Base-by-base conservation (phyloP, 2,888 invertebrate species). In the Carabus problematicus region DNA sequence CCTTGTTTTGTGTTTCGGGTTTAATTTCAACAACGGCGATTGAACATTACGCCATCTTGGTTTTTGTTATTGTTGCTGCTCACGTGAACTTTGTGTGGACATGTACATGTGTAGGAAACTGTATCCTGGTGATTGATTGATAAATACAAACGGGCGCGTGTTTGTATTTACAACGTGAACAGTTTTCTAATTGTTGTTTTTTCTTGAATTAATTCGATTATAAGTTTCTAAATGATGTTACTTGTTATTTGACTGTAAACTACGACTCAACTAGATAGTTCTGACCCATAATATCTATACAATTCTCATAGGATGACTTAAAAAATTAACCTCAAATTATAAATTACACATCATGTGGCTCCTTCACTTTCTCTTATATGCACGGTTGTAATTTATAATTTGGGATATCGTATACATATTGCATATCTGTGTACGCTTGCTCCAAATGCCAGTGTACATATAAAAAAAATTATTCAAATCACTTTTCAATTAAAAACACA, bases 361-460 rank as follows among this genome's bases (percentile, higher is more conserved):
- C n/a, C 42, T 52, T 29, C 19, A 52, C n/a, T n/a, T n/a, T n/a
- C n/a, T n/a, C n/a, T n/a, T n/a, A n/a, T n/a, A n/a, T n/a, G n/a
- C n/a, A n/a, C n/a, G 1, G 18, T 55, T 47, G 40, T 47, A 66
- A 66, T 59, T 66, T 58, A 66, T 66, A 45, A 59, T 49, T 49
- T 59, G 59, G 49, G 54, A 47, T 58, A 39, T 62, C 55, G 61
- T 69, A 69, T 67, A 60, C 59, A 59, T 67, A 67, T 60, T 69
- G 69, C 69, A 69, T 69, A 69, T 69, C 69, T 69, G 45, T 69
- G 69, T 69, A 69, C 69, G 69, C 69, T 69, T 69, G 69, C 69
- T 59, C 56, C 43, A 56, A 69, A 60, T 60, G 69, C 69, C 56
- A 56, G 69, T 69, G 69, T 69, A 69, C 69, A 69, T 69, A 43